Base-by-base conservation (phyloP, 2,888 invertebrate genomes). In the Cryptocephalus primarius region DNA sequence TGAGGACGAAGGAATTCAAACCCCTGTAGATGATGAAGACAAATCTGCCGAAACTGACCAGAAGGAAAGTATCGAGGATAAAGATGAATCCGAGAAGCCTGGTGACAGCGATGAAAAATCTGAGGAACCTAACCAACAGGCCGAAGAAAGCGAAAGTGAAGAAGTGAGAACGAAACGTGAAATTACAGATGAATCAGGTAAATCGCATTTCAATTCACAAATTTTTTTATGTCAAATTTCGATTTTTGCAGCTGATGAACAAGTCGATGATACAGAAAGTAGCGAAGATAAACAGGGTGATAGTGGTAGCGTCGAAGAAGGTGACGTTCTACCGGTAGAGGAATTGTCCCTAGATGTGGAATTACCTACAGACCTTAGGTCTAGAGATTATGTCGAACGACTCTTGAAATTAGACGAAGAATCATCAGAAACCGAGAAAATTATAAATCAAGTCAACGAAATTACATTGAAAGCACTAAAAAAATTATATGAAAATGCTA, bases 401-500 rank as follows among this genome's bases (percentile, higher is more conserved):
- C 77, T 93, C 40, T 70, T 93, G 39, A 83, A 85, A 64, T 68
- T 93, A 48, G 86, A 89, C 56, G 83, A 84, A 49, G 86, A 86
- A 60, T 78, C 83, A 38, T 75, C 82, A 58, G 80, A 82, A 57
- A 76, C 75, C 14, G 88, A 89, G 66, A 72, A 79, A 51, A 78
- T 84, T 1, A 72, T 85, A 36, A 80, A 84, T 48, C 83, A 79
- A 70, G 80, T 84, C 9, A 83, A 86, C 2, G 86, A 88, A 52
- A 78, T 83, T 14, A 80, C 90, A 31, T 77, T 92, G 32, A 82
- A 85, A 57, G 91, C 92, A 61, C 74, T 93, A 56, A 93, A 93
- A 68, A 83, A 78, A 61, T 75, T 89, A 44, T 90, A 91, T 60
- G 91, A 91, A 67, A 81, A 77, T 54, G 87, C 90, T 3, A 88